Evolutionary conservation across 2,888 invertebrate species (phyloP).

Genomic region (Thymelicus lineola): DNA sequence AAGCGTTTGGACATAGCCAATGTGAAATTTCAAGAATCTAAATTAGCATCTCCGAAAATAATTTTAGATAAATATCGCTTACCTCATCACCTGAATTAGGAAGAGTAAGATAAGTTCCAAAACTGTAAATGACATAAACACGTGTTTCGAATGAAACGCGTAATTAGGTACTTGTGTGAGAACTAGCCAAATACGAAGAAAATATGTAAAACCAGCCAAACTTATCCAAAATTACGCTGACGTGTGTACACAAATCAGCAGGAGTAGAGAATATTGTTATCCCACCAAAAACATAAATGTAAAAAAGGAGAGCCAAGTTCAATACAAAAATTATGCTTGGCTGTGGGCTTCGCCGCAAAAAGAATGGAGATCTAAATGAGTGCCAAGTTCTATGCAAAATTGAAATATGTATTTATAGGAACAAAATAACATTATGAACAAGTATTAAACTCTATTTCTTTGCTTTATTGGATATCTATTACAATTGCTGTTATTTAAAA

Average conservation of each 20-base stretch:
- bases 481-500: too few species aligned
- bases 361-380: too few species aligned
- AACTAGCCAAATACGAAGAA: conserved; percentile 60
- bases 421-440: too few species aligned
- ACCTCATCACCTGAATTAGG: background rate
- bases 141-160: conserved; percentile 11
- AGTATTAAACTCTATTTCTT: too few species aligned
- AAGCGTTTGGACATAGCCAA: too few species aligned
- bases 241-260: conserved; percentile 49
- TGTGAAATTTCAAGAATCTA: background rate
- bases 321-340: too few species aligned
- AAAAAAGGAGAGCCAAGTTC: too few species aligned
- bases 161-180: conserved; percentile 11
- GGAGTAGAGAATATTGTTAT: conserved; percentile 17
- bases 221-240: conserved; percentile 58
- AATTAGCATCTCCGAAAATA: background rate
- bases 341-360: too few species aligned
- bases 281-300: too few species aligned
- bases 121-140: conserved; percentile 4
- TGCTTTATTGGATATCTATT: too few species aligned
- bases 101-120: conserved; percentile 10
- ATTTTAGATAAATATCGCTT: background rate
- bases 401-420: too few species aligned
- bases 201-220: conserved; percentile 57
- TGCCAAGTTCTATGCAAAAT: too few species aligned